Conservation (phyloP, 2,113 vertebrate genomes). For the Ochotona princeps region DNA sequence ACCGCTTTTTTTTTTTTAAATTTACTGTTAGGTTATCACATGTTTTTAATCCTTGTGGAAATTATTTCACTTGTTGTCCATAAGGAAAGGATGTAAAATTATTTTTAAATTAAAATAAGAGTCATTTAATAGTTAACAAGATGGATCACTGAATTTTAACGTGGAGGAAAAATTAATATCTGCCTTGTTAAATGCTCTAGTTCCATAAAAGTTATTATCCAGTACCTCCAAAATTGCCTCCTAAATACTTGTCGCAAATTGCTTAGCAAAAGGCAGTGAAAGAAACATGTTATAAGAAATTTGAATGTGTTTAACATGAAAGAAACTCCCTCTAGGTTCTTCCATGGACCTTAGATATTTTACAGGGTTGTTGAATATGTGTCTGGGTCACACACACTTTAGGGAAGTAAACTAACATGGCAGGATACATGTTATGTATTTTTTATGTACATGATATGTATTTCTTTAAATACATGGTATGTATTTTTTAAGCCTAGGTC, state of each 20-base stretch:
- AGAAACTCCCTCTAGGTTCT: background rate
- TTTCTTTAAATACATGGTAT: too few relatives aligned
- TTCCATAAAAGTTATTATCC: background rate
- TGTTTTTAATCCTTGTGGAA: background rate
- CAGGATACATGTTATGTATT: background rate
- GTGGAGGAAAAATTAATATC: background rate
- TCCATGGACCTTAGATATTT: background rate
- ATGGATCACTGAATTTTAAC: background rate
- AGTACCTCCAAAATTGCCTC: background rate
- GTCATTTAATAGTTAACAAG: background rate
- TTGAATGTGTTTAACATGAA: background rate
- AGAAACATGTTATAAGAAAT: background rate
- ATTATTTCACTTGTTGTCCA: background rate
- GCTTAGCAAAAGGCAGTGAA: background rate
- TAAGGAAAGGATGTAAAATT: too few relatives aligned
- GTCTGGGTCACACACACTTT: background rate
- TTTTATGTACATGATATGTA: too few relatives aligned
- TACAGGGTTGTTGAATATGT: background rate
- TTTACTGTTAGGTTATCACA: background rate
- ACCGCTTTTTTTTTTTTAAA: background rate
- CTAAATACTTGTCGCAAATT: background rate
- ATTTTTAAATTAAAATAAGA: background rate
- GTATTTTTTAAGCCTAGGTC: background rate
- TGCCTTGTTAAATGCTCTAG: background rate
- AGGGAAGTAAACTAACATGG: background rate